Conservation (phyloP, 1,140 invertebrate genomes). For the Trissolcus basalis region DNA sequence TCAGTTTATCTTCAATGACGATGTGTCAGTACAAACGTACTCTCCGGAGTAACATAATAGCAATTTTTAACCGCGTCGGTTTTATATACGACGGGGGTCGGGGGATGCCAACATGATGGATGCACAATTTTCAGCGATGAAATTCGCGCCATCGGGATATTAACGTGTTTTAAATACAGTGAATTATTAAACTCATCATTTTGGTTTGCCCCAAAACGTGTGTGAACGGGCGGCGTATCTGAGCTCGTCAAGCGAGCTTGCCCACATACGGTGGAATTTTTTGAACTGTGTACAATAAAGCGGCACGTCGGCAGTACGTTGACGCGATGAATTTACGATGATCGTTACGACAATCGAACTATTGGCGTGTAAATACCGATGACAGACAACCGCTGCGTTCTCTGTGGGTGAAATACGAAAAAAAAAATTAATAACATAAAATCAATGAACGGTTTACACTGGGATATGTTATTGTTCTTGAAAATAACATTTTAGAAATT, state of each 20-base stretch:
- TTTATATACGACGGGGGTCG: no score
- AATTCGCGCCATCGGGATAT: constrained; percentile 11
- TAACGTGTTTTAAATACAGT: constrained; percentile 26
- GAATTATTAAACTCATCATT: constrained; percentile 39
- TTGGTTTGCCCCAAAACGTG: constrained; percentile 29
- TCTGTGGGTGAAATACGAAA: constrained; percentile 3
- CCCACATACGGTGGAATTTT: constrained; percentile 40
- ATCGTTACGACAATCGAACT: constrained; percentile 58
- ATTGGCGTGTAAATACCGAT: constrained; percentile 58
- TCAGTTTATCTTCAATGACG: no score
- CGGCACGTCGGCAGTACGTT: constrained; percentile 45
- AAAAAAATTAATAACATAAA: constrained; percentile 49
- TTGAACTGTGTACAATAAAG: constrained; percentile 51
- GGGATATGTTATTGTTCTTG: constrained; percentile 19
- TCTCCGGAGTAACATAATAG: no score
- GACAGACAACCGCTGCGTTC: constrained; percentile 49
- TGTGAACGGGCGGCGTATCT: constrained; percentile 28
- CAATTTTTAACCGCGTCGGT: no score
- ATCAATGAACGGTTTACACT: constrained; percentile 11
- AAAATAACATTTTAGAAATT: constrained; percentile 13
- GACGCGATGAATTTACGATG: constrained; percentile 58
- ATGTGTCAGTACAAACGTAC: no score
- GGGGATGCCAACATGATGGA: no score
- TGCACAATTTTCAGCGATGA: background rate
- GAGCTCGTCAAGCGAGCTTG: constrained; percentile 34